These are phyloP conservation scores for Onychostruthus taczanowskii DNA, from an alignment of 2,113 vertebrate genomes.

Conservation along the genomic window DNA sequence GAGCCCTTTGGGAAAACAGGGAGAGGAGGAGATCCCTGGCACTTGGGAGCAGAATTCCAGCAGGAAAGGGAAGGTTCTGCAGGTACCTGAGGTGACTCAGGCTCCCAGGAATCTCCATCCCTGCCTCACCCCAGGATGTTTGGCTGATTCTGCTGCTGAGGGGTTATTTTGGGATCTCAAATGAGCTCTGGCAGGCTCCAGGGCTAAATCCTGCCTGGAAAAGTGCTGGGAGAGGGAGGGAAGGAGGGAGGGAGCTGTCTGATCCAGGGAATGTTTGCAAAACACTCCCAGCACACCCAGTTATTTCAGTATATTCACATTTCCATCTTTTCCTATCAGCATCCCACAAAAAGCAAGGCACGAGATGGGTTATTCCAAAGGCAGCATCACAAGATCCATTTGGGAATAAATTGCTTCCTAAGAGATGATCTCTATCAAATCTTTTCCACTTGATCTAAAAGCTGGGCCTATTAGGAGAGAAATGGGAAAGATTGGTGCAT, in stretches of 20 bases:
- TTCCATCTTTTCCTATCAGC: not conserved
- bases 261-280: not conserved
- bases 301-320: not conserved
- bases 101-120: not conserved
- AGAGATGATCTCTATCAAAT: not conserved
- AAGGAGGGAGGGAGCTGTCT: not conserved
- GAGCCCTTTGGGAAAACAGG: not conserved
- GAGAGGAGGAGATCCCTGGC: not conserved
- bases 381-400: not conserved
- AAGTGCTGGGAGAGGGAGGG: not conserved
- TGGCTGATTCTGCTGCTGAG: not conserved
- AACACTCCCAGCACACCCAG: not conserved
- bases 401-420: not conserved
- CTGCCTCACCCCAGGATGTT: not conserved
- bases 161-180: not conserved
- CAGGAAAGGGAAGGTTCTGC: not conserved
- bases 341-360: not conserved
- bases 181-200: not conserved
- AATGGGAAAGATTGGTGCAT: not conserved
- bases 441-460: slow-evolving; percentile 22
- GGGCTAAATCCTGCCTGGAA: not conserved
- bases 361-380: not conserved
- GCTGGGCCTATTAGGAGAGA: slow-evolving; percentile 22
- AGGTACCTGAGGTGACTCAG: not conserved
- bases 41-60: not conserved